Conservation (phyloP, 2,797 vertebrate genomes). For the Pangasius macronema region DNA sequence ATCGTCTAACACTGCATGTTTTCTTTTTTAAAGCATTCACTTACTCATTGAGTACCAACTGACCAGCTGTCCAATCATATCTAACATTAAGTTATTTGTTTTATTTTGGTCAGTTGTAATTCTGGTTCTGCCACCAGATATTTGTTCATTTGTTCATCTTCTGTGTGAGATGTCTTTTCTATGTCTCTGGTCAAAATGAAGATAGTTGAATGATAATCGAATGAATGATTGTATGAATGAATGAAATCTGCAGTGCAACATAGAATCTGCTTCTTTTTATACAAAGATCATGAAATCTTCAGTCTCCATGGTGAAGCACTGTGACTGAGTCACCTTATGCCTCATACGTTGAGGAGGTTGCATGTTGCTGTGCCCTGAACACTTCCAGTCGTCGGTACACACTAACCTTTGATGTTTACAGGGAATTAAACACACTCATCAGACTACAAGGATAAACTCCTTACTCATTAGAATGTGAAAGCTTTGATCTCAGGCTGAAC, state of each 20-base stretch:
- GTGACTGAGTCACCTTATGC: neutral
- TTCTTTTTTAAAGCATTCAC: neutral
- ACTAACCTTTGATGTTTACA: neutral
- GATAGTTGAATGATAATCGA: neutral
- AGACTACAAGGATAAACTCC: neutral
- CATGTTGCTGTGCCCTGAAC: neutral
- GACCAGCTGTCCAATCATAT: neutral
- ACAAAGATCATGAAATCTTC: neutral
- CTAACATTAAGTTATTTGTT: neutral
- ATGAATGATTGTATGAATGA: neutral
- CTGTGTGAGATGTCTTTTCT: neutral
- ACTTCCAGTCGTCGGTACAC: neutral
- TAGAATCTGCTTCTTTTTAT: neutral
- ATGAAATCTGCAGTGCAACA: neutral
- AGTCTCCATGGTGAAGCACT: neutral
- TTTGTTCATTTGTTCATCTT: neutral
- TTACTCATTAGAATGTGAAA: slow-evolving; percentile 16
- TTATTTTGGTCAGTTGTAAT: neutral
- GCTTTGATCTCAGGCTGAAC: slow-evolving; percentile 6
- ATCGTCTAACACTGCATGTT: slow-evolving; percentile 12
- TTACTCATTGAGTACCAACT: neutral
- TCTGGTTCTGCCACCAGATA: neutral
- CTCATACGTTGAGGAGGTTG: neutral
- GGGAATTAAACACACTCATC: neutral
- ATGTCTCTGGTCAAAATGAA: neutral